Percentiles rank a stretch among this genome's conserved stretches.
Conservation (phyloP, 2,797 vertebrate species). For the Australoheros facetus region DNA sequence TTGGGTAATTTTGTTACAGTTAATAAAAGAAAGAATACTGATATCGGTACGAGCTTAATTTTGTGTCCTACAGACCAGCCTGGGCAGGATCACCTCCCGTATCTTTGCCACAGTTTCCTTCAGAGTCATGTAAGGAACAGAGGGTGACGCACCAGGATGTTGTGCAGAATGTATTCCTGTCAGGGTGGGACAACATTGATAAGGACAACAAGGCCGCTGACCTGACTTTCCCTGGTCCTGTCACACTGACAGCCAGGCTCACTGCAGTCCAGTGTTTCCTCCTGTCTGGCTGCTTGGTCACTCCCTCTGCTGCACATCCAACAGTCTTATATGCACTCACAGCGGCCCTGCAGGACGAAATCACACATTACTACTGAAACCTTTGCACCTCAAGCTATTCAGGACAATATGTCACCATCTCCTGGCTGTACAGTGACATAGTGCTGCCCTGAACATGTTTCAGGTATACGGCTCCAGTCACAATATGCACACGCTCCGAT, state of each 20-base stretch:
- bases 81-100: background rate
- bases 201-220: constrained; percentile 43
- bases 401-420: background rate
- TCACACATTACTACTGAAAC: background rate
- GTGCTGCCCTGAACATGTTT: background rate
- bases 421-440: background rate
- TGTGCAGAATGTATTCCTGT: constrained; percentile 40
- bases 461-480: background rate
- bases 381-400: background rate
- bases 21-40: background rate
- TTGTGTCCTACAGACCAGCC: background rate
- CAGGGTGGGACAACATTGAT: constrained; percentile 30
- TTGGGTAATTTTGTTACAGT: no score
- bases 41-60: accelerated
- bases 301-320: constrained; percentile 7
- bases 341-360: background rate
- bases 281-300: background rate
- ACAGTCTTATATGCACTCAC: background rate
- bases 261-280: constrained; percentile 7
- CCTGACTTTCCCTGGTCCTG: constrained; percentile 13
- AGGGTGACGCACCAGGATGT: constrained; percentile 53
- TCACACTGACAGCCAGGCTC: constrained; percentile 14
- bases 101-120: constrained; percentile 28
- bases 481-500: no score
- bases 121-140: constrained; percentile 14